Evolutionary conservation across 2,113 vertebrate species (phyloP).

Genomic region (Ceratotherium simum): DNA sequence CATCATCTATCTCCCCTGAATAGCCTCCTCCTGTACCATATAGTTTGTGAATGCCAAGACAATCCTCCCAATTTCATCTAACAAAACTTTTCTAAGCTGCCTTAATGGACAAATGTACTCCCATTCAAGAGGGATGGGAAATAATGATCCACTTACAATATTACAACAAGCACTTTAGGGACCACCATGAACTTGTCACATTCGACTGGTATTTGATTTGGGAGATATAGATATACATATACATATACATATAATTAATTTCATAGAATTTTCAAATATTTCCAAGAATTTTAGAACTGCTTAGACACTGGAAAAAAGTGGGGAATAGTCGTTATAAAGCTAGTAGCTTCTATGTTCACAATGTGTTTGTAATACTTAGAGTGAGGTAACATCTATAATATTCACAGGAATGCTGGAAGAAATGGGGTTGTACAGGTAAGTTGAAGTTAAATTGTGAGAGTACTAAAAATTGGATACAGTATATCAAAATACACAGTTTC

Average conservation of each 20-base stretch:
- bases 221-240: neutral
- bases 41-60: neutral
- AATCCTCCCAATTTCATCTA: neutral
- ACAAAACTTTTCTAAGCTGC: neutral
- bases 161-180: neutral
- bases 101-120: neutral
- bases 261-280: neutral
- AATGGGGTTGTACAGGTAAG: neutral
- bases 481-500: neutral
- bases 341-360: neutral
- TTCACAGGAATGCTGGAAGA: neutral
- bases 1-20: no score
- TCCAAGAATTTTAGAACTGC: neutral
- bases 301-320: neutral
- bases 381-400: neutral
- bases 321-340: neutral
- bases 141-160: constrained; percentile 18
- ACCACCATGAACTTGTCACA: neutral
- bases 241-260: neutral
- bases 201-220: neutral
- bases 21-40: neutral
- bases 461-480: neutral
- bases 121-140: neutral
- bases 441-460: neutral
- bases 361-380: neutral